A percentile compares a stretch with the other conserved stretches of the same genome.
These are phyloP conservation scores for Ceraclea dissimilis DNA, from an alignment of 2,888 invertebrate genomes.

Conservation along the genomic window DNA sequence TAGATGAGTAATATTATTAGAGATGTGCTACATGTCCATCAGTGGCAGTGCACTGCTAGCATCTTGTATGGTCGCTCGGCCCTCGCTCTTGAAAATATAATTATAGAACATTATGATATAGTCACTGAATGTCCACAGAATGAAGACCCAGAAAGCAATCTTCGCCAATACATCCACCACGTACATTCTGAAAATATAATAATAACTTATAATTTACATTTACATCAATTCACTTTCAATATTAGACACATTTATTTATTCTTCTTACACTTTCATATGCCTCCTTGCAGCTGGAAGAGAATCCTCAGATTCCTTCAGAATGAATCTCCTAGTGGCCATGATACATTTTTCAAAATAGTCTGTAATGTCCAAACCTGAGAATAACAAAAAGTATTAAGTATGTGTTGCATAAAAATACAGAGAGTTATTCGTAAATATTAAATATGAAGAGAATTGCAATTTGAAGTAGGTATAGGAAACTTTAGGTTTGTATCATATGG, in stretches of 20 bases:
- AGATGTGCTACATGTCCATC: neutral
- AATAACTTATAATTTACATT: constrained; percentile 11
- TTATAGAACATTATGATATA: constrained; percentile 33
- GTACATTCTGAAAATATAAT: constrained; percentile 68
- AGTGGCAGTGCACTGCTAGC: constrained; percentile 1
- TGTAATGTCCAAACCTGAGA: constrained; percentile 60
- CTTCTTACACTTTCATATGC: constrained; percentile 65
- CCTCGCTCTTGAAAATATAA: constrained; percentile 20
- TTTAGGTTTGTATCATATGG: too few relatives aligned
- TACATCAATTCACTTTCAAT: too few relatives aligned
- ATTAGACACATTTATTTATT: too few relatives aligned
- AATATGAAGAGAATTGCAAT: too few relatives aligned
- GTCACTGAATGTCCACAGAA: constrained; percentile 51
- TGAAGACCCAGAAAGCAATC: constrained; percentile 54
- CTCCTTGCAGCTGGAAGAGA: constrained; percentile 71
- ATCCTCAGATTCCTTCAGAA: constrained; percentile 76
- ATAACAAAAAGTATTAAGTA: too few relatives aligned
- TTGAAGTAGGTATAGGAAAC: too few relatives aligned
- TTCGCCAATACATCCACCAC: constrained; percentile 70
- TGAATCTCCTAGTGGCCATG: constrained; percentile 67
- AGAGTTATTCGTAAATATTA: too few relatives aligned
- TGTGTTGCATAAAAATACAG: neutral
- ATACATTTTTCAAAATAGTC: constrained; percentile 80
- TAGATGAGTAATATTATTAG: too few relatives aligned
- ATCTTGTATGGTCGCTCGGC: constrained; percentile 8